phyloP scores from a whole-genome alignment of 2,797 vertebrate genomes.

The Gobio occitaniae region DNA sequence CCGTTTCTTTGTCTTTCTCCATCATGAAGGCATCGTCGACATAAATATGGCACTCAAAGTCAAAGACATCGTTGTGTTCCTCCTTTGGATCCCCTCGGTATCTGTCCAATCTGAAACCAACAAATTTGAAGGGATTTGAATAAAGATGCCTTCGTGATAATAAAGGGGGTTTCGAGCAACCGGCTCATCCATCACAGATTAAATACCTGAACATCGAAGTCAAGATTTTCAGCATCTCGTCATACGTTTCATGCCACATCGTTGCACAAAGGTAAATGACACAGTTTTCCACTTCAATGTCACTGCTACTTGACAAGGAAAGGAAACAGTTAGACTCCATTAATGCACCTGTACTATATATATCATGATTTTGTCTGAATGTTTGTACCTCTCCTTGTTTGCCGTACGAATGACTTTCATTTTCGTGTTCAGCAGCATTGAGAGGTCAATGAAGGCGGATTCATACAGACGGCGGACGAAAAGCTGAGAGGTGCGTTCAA shows the following conservation, averaged over 20 bases:
- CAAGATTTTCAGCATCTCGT: slow-evolving; percentile 85
- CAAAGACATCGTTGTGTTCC: slow-evolving; percentile 78
- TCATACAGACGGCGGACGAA: slow-evolving; percentile 84
- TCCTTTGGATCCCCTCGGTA: slow-evolving; percentile 81
- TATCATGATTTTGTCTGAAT: neutral
- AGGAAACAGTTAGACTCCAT: neutral
- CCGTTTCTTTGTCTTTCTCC: slow-evolving; percentile 67
- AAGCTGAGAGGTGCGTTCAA: slow-evolving; percentile 82
- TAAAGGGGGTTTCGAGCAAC: neutral
- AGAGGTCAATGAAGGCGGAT: slow-evolving; percentile 83
- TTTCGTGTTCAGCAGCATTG: slow-evolving; percentile 83
- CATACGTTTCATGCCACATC: slow-evolving; percentile 86
- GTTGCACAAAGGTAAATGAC: slow-evolving; percentile 85
- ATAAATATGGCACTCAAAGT: slow-evolving; percentile 82
- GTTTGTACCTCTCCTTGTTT: slow-evolving; percentile 70
- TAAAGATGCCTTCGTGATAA: neutral
- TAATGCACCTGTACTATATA: neutral
- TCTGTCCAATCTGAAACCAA: slow-evolving; percentile 77
- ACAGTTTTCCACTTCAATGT: slow-evolving; percentile 72
- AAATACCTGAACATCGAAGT: slow-evolving; percentile 85
- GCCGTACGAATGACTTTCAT: slow-evolving; percentile 74
- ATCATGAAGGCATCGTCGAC: slow-evolving; percentile 80
- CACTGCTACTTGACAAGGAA: neutral
- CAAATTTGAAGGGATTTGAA: neutral
- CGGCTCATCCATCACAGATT: neutral